Evolutionary conservation across 2,113 vertebrate genomes (phyloP).

Genomic region (Gambusia holbrooki): DNA sequence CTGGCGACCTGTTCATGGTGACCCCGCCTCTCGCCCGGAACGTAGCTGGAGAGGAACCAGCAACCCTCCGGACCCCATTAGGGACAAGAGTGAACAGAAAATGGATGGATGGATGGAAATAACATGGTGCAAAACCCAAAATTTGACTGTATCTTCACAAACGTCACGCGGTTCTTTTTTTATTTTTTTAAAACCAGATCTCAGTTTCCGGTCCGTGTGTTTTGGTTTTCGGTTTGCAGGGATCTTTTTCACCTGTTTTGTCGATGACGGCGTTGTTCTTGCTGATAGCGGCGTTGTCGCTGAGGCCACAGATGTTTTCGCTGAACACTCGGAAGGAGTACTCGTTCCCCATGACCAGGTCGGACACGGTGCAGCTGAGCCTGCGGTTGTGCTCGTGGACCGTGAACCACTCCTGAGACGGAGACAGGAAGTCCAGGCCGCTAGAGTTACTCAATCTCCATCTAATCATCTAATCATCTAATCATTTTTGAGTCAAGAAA

Average conservation of each 20-base stretch:
- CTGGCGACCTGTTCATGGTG: no score
- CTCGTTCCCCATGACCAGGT: constrained; percentile 92
- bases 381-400: constrained; percentile 87
- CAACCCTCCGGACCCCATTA: no score
- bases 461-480: not conserved
- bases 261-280: constrained; percentile 87
- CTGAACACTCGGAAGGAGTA: constrained; percentile 88
- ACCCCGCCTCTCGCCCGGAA: no score
- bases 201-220: not conserved
- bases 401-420: constrained; percentile 88
- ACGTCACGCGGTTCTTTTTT: no score
- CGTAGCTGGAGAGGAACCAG: no score
- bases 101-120: no score
- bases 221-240: constrained; percentile 1
- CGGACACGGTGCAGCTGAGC: constrained; percentile 86
- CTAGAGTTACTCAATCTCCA: not conserved
- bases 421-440: constrained; percentile 14
- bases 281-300: constrained; percentile 80
- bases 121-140: no score
- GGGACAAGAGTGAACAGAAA: no score
- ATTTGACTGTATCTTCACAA: no score
- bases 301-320: constrained; percentile 89
- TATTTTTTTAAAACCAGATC: no score
- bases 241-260: constrained; percentile 81
- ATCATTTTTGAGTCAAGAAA: not conserved